Conservation (phyloP, 2,888 invertebrate species). For the Disparrhopalites patrizii region DNA sequence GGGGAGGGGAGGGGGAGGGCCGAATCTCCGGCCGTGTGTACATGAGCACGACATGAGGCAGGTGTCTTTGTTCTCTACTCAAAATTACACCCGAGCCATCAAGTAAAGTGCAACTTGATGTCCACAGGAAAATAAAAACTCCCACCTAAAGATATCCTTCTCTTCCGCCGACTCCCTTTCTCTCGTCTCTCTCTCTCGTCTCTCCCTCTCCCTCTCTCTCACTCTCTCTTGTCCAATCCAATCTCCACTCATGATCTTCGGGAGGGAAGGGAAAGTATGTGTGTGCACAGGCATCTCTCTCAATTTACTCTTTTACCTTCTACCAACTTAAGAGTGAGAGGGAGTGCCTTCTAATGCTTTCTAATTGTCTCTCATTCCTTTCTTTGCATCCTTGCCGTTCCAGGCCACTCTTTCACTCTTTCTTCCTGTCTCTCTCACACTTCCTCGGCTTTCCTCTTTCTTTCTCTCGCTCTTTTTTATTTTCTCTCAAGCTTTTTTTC, state of each 20-base stretch:
- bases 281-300: no score
- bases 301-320: conserved; percentile 11
- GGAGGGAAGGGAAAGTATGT: no score
- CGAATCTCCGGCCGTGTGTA: not conserved
- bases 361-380: conserved; percentile 32
- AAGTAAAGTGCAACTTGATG: conserved; percentile 49
- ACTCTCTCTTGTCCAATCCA: conserved; percentile 3
- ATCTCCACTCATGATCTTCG: conserved; percentile 4
- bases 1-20: not conserved
- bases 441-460: conserved; percentile 11
- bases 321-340: conserved; percentile 12
- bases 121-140: conserved; percentile 48
- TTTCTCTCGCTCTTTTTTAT: conserved; percentile 2
- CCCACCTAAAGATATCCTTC: conserved; percentile 35
- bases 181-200: conserved; percentile 22
- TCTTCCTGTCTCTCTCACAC: not conserved
- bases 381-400: no score
- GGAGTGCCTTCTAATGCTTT: conserved; percentile 33
- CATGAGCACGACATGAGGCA: conserved; percentile 41
- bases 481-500: not conserved
- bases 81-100: conserved; percentile 49
- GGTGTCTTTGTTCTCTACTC: conserved; percentile 49
- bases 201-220: conserved; percentile 17
- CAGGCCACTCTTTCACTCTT: not conserved
- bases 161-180: no score